These are phyloP conservation scores for Chrysaora quinquecirrha DNA, from an alignment of 30 jellyfish, hydroid and myxozoan genomes.

Conservation along the genomic window DNA sequence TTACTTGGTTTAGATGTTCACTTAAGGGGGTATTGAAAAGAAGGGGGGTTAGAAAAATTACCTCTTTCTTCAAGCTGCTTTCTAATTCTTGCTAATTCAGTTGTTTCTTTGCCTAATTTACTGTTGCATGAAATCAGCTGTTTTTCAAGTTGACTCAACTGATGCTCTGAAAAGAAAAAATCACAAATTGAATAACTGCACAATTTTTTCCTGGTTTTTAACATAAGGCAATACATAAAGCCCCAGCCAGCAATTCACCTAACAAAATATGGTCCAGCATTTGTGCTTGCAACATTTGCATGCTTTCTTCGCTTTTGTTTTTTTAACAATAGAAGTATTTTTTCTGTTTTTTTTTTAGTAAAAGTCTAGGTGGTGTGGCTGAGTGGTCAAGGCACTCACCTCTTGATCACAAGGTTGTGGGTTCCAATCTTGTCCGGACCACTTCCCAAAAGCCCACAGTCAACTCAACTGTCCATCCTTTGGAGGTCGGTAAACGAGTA, in stretches of 20 bases:
- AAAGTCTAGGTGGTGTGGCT: no score
- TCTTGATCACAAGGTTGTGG: no score
- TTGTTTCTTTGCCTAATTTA: slow-evolving; percentile 55
- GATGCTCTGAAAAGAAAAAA: slow-evolving; percentile 75
- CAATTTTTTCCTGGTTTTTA: not conserved
- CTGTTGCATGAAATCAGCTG: slow-evolving; percentile 85
- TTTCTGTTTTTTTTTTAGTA: not conserved
- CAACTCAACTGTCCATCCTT: no score
- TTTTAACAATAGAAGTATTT: not conserved
- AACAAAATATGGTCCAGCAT: not conserved
- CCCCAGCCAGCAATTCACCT: not conserved
- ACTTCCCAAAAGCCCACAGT: no score
- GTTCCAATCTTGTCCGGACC: no score
- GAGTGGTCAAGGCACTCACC: no score
- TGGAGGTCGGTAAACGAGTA: no score
- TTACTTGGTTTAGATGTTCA: no score
- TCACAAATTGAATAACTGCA: not conserved
- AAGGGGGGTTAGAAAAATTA: no score
- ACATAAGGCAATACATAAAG: not conserved
- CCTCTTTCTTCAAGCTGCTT: slow-evolving; percentile 45
- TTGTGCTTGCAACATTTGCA: not conserved
- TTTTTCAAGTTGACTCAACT: slow-evolving; percentile 90
- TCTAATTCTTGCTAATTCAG: slow-evolving; percentile 30
- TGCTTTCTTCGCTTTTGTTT: not conserved
- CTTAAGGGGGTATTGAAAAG: no score